These are phyloP conservation scores for Grus americana DNA, from an alignment of 2,113 vertebrate genomes.

Conservation along the genomic window DNA sequence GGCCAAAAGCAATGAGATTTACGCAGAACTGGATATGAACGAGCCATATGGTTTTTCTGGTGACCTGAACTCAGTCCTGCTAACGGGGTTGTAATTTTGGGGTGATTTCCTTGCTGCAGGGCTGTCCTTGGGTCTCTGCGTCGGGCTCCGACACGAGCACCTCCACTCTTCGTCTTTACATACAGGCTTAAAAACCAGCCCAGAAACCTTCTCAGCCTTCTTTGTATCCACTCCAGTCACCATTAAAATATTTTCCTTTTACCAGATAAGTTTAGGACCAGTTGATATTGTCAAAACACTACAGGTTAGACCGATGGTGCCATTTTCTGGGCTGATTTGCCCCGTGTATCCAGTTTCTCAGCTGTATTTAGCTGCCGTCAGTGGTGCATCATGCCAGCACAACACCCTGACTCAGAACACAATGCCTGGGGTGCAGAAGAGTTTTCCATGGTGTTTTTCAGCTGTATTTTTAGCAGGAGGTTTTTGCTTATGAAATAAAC, in stretches of 20 bases:
- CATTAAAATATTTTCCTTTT: neutral
- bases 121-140: neutral
- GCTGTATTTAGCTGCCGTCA: conserved; percentile 21
- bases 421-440: neutral
- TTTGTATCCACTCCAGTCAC: neutral
- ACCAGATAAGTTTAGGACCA: neutral
- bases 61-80: neutral
- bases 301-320: rapidly evolving
- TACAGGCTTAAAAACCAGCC: neutral
- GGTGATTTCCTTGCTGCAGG: neutral
- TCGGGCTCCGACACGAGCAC: neutral
- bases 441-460: neutral
- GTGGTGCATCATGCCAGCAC: neutral
- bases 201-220: neutral
- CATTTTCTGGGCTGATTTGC: neutral
- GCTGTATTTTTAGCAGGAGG: conserved; percentile 71
- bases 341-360: neutral
- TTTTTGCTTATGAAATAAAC: conserved; percentile 71
- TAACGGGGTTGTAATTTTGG: neutral
- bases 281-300: neutral
- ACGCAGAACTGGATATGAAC: neutral
- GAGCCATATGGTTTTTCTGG: rapidly evolving
- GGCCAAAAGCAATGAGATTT: neutral
- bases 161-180: neutral
- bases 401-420: neutral